A percentile compares a stretch with the other conserved stretches of the same genome.
phyloP scores from a whole-genome alignment of 2,888 invertebrate species.

The Hecatera dysodea region DNA sequence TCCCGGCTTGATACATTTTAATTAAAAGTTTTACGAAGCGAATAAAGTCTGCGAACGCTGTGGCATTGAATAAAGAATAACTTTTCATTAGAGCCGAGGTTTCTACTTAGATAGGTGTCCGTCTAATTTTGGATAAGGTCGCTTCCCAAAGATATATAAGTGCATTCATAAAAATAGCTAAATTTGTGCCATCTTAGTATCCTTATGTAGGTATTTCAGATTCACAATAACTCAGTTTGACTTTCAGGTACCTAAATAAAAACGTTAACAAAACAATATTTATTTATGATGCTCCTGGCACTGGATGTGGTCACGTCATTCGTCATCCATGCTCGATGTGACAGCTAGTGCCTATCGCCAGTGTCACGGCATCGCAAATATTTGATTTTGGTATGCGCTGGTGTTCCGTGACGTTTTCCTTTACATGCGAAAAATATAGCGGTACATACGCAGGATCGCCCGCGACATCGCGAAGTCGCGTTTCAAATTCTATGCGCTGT shows the following conservation, averaged over 20 bases:
- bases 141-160: slow-evolving; percentile 11
- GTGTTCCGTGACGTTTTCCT: slow-evolving; percentile 38
- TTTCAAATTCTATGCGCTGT: slow-evolving; percentile 3
- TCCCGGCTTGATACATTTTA: slow-evolving; percentile 85
- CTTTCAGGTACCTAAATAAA: background rate
- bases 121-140: slow-evolving; percentile 64
- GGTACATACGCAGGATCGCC: slow-evolving; percentile 32
- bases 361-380: slow-evolving; percentile 55
- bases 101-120: slow-evolving; percentile 64
- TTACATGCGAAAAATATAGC: slow-evolving; percentile 49
- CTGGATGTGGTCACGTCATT: slow-evolving; percentile 27
- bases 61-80: slow-evolving; percentile 78
- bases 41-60: slow-evolving; percentile 78
- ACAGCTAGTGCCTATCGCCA: slow-evolving; percentile 56
- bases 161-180: slow-evolving; percentile 31
- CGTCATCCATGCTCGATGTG: slow-evolving; percentile 30
- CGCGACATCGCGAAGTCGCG: slow-evolving; percentile 48
- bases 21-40: slow-evolving; percentile 86
- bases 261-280: slow-evolving; percentile 20
- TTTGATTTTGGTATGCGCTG: slow-evolving; percentile 37
- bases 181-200: background rate
- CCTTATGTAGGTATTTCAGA: background rate
- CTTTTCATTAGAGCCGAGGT: slow-evolving; percentile 72
- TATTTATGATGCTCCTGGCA: slow-evolving; percentile 21
- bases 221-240: background rate